Percentiles rank a stretch among this genome's conserved stretches.
Evolutionary conservation across 2,113 vertebrate species (phyloP).

Genomic region (Pipa parva): DNA sequence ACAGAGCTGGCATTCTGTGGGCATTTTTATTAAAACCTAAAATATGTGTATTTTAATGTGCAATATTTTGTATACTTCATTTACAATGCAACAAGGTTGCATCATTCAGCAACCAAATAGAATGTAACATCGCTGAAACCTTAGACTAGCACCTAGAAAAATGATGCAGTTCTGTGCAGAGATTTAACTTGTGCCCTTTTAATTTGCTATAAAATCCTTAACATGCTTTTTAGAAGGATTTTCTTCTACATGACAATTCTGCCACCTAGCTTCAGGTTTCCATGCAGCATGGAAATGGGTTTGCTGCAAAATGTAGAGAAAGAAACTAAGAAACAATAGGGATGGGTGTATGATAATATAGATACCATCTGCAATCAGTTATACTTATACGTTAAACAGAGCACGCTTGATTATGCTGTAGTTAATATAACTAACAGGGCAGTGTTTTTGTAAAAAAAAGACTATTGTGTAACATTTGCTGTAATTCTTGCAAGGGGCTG

Average conservation of each 20-base stretch:
- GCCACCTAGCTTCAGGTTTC: conserved; percentile 4
- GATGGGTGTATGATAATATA: not conserved
- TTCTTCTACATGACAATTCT: conserved; percentile 1
- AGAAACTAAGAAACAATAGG: not conserved
- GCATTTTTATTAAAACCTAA: not conserved
- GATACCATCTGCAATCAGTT: not conserved
- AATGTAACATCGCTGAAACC: conserved; percentile 24
- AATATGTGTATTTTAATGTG: conserved; percentile 13
- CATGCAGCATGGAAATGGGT: not conserved
- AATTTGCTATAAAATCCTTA: not conserved
- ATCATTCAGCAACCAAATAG: conserved; percentile 19
- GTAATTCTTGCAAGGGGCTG: no score
- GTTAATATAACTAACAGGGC: no score
- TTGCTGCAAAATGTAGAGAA: not conserved
- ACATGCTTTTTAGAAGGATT: not conserved
- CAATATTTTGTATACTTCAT: conserved; percentile 19
- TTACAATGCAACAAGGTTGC: not conserved
- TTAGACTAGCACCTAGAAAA: conserved; percentile 10
- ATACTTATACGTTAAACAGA: not conserved
- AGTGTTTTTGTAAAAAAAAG: no score
- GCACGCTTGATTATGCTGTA: not conserved
- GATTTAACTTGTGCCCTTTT: conserved; percentile 1
- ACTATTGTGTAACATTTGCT: no score
- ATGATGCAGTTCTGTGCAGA: conserved; percentile 17
- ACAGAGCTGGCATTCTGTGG: conserved; percentile 8